Conservation (phyloP, 2,113 vertebrate species). For the Aix galericulata region DNA sequence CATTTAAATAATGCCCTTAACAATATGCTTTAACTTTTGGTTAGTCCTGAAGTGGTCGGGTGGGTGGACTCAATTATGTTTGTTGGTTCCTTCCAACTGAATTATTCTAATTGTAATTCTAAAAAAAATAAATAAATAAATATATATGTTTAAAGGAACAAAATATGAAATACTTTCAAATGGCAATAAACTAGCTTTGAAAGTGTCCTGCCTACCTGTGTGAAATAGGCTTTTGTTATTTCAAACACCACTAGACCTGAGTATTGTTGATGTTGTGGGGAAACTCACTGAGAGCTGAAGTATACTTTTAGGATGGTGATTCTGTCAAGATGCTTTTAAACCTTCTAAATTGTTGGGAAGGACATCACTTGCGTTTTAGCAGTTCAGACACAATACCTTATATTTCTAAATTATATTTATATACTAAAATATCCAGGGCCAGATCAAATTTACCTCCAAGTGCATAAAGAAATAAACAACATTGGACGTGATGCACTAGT, state of each 20-base stretch:
- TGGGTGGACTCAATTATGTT: background rate
- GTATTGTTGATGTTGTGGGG: background rate
- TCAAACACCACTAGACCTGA: background rate
- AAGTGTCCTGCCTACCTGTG: background rate
- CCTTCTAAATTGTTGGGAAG: background rate
- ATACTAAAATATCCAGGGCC: background rate
- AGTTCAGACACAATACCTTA: background rate
- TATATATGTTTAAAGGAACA: conserved; percentile 12
- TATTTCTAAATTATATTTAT: background rate
- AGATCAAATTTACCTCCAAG: background rate
- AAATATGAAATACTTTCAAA: background rate
- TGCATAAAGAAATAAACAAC: background rate
- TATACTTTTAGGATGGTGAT: background rate
- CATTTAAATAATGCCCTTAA: background rate
- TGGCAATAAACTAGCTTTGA: background rate
- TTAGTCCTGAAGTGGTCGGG: background rate
- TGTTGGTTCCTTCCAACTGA: background rate
- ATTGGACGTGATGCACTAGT: background rate
- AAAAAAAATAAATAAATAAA: background rate
- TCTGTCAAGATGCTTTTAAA: conserved; percentile 9
- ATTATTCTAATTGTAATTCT: background rate
- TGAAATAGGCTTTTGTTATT: background rate
- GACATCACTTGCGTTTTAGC: background rate
- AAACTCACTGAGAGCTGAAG: background rate
- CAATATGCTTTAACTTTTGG: background rate